Evolutionary conservation across 1,140 invertebrate genomes (phyloP), one percentile per base, ranked within the genome.

Genomic region (Diploscapter pachys): DNA sequence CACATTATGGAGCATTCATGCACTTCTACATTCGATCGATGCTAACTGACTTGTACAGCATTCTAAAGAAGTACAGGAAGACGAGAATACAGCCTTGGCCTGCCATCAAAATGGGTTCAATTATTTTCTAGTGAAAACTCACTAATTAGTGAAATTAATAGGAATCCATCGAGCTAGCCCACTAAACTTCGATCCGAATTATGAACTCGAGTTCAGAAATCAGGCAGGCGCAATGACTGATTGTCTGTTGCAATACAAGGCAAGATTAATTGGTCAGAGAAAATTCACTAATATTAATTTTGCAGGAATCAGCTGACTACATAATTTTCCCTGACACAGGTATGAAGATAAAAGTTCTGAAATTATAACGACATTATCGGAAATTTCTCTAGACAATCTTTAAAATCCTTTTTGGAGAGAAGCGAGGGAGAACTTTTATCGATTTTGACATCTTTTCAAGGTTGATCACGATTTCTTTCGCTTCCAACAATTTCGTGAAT

Each of bases 201-300:
- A 76, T 5, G 84, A 83, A 68, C 62, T 83, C 2, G 82, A 86
- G 8, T 82, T 81, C 76, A 63, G 81, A 59, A 83, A 83, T 80
- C 82, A 83, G 67, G 82, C 84, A 3, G 72, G 79, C 5, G 82
- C 82, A 4, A 85, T 86, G 72, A 85, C 82, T n/a, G 84, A 83
- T 63, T 83, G 82, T 64, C 75, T 83, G 53, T 69, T 83, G 11
- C 73, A 82, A 65, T 83, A 83, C 73, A 81, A 78, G 65, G 81
- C 83, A 73, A 61, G 68, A 81, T 63, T 73, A 80, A 53, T 11
- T 9, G 4, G 74, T 8, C 3, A 75, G 49, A 61, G 67, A 69
- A 53, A 59, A 31, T 11, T 11, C 9, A 31, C 9, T 11, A 59
- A 11, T 49, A 4, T 6, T 50, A n/a, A 31, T 5, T 52, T 63